Conservation (phyloP, 2,113 vertebrate genomes). For the western clawed frog (Xenopus tropicalis) region UCB_Xtro_10.0 CM004447.2:83161501-83162000, state of each 20-base stretch:
- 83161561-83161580: constrained; percentile 83
- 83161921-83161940: too few species aligned
- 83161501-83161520: constrained; percentile 86
- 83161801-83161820: constrained; percentile 53
- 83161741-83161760: constrained; percentile 80
- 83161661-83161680: constrained; percentile 79
- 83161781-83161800: constrained; percentile 61
- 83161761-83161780: constrained; percentile 75
- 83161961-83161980: too few species aligned
- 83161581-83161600: constrained; percentile 82
- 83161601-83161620: constrained; percentile 81
- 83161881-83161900: too few species aligned
- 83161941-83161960: too few species aligned
- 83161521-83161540: constrained; percentile 83
- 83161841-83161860: constrained; percentile 25
- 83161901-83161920: too few species aligned
- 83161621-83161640: constrained; percentile 83
- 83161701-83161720: constrained; percentile 86
- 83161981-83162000: too few species aligned
- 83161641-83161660: constrained; percentile 86
- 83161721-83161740: constrained; percentile 82
- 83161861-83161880: not conserved
- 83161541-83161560: constrained; percentile 83
- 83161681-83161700: constrained; percentile 85
- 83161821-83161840: constrained; percentile 69